Conservation (phyloP, 2,888 invertebrate species). For the Mythimna impura region DNA sequence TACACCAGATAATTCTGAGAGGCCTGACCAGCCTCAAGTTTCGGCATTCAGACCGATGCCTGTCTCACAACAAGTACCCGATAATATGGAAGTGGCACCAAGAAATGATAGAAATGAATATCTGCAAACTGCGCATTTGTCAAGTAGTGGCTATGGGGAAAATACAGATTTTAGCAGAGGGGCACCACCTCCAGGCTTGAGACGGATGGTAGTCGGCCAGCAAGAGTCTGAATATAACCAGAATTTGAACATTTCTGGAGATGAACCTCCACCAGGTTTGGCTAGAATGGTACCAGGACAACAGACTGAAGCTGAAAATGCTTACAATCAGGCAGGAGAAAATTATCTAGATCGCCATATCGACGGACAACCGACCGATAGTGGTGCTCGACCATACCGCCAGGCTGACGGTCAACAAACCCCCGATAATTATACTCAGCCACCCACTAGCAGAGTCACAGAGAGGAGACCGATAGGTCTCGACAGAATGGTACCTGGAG, state of each 20-base stretch:
- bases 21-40: slow-evolving; percentile 88
- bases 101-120: slow-evolving; percentile 94
- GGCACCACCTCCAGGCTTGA: slow-evolving; percentile 91
- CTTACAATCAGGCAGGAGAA: slow-evolving; percentile 80
- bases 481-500: slow-evolving; percentile 92
- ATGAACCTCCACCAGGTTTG: slow-evolving; percentile 89
- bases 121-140: slow-evolving; percentile 94
- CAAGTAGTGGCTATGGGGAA: slow-evolving; percentile 88
- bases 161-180: slow-evolving; percentile 84
- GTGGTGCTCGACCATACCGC: slow-evolving; percentile 79
- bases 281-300: slow-evolving; percentile 90
- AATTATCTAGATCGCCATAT: slow-evolving; percentile 85
- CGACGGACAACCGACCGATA: slow-evolving; percentile 84
- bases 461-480: slow-evolving; percentile 89
- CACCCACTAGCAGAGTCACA: slow-evolving; percentile 68
- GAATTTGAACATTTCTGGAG: slow-evolving; percentile 77
- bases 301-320: slow-evolving; percentile 82
- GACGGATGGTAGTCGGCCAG: slow-evolving; percentile 92
- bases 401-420: slow-evolving; percentile 86
- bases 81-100: slow-evolving; percentile 91
- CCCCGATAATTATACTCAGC: slow-evolving; percentile 79
- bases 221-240: slow-evolving; percentile 89
- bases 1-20: slow-evolving; percentile 92
- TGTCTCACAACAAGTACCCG: slow-evolving; percentile 81
- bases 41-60: slow-evolving; percentile 73